phyloP scores from a whole-genome alignment of 2,797 vertebrate genomes.

The Sciurus carolinensis region DNA sequence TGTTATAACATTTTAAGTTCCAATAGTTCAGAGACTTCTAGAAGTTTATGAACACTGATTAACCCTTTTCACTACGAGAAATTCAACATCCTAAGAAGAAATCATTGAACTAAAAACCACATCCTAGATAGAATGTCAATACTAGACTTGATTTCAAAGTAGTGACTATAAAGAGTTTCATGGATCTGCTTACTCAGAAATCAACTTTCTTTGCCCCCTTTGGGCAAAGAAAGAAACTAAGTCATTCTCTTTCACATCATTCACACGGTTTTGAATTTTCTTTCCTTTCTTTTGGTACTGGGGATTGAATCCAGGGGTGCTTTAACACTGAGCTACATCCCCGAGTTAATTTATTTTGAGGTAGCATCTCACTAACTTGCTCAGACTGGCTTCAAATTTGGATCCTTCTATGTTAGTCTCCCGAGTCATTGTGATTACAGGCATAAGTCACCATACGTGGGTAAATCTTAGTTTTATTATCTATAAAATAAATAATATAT shows the following conservation, averaged over 20 bases:
- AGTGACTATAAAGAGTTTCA: not conserved
- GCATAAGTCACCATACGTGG: not conserved
- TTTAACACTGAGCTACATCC: not conserved
- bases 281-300: not conserved
- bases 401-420: not conserved
- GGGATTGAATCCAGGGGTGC: not conserved
- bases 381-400: not conserved
- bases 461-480: not conserved
- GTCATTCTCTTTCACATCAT: not conserved
- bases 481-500: constrained; percentile 36
- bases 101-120: not conserved
- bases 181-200: not conserved
- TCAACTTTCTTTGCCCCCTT: not conserved
- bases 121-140: not conserved
- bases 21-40: constrained; percentile 7
- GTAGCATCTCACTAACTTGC: not conserved
- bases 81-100: not conserved
- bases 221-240: not conserved
- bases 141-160: not conserved
- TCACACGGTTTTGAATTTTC: constrained; percentile 32
- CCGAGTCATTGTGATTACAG: not conserved
- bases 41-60: not conserved
- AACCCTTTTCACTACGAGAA: not conserved
- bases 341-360: not conserved
- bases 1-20: not conserved